These are phyloP conservation scores for Botrylloides violaceus DNA, from an alignment of 23 tunicate genomes.

Conservation along the genomic window DNA sequence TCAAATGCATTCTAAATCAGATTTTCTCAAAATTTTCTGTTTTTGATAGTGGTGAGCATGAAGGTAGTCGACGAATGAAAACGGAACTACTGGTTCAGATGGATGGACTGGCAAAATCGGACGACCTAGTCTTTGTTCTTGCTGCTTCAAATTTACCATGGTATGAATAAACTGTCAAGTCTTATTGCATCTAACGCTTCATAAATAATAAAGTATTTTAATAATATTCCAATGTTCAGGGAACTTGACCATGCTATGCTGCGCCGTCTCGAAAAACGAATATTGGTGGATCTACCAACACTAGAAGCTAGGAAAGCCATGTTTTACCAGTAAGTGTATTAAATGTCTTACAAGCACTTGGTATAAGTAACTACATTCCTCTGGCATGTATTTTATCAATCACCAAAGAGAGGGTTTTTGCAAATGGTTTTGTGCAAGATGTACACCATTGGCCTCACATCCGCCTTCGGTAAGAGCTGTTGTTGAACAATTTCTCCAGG, in stretches of 20 bases:
- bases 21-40: not conserved
- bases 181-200: too few relatives aligned
- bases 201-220: too few relatives aligned
- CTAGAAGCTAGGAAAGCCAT: conserved; percentile 66
- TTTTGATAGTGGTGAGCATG: conserved; percentile 79
- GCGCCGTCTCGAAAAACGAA: conserved; percentile 80
- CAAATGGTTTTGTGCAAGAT: too few relatives aligned
- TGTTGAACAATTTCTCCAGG: too few relatives aligned
- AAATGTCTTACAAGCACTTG: too few relatives aligned
- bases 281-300: conserved; percentile 72
- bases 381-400: not conserved
- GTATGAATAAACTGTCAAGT: conserved; percentile 10
- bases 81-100: conserved; percentile 90
- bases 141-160: conserved; percentile 95
- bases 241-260: conserved; percentile 96
- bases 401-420: too few relatives aligned
- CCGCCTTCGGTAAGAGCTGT: too few relatives aligned
- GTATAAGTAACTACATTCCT: too few relatives aligned
- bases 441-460: too few relatives aligned
- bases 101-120: conserved; percentile 91
- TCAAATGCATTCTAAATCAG: not conserved
- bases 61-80: conserved; percentile 95
- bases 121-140: conserved; percentile 89
- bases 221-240: too few relatives aligned
- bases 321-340: conserved; percentile 48